Base-by-base conservation (phyloP, 2,888 invertebrate species). In the Meganola albula region DNA sequence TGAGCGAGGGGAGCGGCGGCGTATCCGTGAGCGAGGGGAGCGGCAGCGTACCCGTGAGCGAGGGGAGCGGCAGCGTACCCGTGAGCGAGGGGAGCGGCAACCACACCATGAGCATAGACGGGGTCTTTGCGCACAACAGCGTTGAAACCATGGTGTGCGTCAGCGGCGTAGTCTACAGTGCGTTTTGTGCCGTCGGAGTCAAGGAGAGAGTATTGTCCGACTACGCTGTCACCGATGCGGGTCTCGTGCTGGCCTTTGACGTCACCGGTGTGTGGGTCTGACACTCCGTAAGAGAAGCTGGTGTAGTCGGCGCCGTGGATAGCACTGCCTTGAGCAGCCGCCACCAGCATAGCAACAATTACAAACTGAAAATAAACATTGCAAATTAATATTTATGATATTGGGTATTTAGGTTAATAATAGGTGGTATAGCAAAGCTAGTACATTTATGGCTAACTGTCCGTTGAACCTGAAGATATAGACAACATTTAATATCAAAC, bases 181-280 rank as follows among this genome's bases (percentile, higher is more conserved):
- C 90, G 87, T 63, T 87, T 87, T 31, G 87, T 88, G 49, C 90
- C 90, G 60, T 90, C 90, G 13, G 90, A 86, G 53, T 88, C 64
- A 77, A 89, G 61, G 34, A 79, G 72, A 2, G 79, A 79, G 74
- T 79, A 79, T 41, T 78, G 82, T 38, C 79, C 82, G 41, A 88
- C 87, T 24, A 90, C 90, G 48, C 86, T 84, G 69, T 89, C 89
- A 5, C 90, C 90, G 44, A 83, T 76, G 37, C 90, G 88, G 33
- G 87, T 87, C 77, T 90, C 90, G 45, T 88, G 88, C 70, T 90
- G 90, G 70, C 74, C 74, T 69, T 82, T 82, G 44, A 76, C 74
- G 49, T 82, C 82, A 18, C 82, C 82, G 58, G 79, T 82, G 67
- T 79, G 73, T 12, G 79, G 79, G 63, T 82, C 80, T 18, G 74